These are phyloP conservation scores for Pseudanteris insignis DNA, from an alignment of 2,888 invertebrate genomes.

Conservation along the genomic window DNA sequence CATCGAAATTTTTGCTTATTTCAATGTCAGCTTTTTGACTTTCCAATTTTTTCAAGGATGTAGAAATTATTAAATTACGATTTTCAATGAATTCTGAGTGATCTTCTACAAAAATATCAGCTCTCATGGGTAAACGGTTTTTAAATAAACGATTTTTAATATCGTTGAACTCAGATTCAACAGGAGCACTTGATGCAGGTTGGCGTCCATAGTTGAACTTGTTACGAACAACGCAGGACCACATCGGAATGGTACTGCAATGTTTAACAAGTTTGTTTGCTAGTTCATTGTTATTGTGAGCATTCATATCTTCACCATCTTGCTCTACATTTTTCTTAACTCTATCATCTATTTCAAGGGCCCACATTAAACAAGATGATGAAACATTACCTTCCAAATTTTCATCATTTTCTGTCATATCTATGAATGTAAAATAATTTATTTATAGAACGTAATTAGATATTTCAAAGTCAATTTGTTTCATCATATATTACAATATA, in stretches of 20 bases:
- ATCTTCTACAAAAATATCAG: conserved; percentile 2
- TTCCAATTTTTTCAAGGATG: no score
- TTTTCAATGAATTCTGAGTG: neutral
- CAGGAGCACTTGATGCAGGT: conserved; percentile 30
- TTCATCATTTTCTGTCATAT: neutral
- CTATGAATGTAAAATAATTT: neutral
- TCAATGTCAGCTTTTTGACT: no score
- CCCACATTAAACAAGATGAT: conserved; percentile 2
- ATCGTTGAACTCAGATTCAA: conserved; percentile 29
- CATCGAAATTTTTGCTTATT: no score
- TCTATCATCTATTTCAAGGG: neutral
- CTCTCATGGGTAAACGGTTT: neutral
- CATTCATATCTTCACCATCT: conserved; percentile 8
- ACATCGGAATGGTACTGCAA: conserved; percentile 17
- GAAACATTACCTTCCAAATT: neutral
- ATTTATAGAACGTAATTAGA: neutral
- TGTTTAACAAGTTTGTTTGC: conserved; percentile 14
- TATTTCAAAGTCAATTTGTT: no score
- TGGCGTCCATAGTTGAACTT: conserved; percentile 24
- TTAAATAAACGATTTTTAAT: conserved; percentile 18
- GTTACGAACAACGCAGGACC: conserved; percentile 20
- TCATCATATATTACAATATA: no score
- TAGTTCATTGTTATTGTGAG: conserved; percentile 2
- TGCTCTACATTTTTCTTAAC: neutral
- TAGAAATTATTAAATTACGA: no score